Evolutionary conservation across 2,888 invertebrate species (phyloP), one percentile per base, ranked within the genome.

Genomic region (Oscheius sp.): DNA sequence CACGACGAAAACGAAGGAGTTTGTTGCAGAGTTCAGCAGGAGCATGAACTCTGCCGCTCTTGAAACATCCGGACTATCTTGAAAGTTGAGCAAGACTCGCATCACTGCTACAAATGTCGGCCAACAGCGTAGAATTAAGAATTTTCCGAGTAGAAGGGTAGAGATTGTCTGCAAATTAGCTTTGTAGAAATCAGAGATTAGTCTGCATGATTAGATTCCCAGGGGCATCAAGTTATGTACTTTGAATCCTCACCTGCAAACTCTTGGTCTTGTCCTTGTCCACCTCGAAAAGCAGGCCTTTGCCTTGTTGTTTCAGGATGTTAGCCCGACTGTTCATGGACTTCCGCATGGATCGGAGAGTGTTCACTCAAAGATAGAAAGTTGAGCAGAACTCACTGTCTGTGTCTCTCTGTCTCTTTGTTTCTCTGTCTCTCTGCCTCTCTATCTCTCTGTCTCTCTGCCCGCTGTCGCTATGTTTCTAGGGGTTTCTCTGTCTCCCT

Each of bases 1-100:
- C 1, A 85, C 79, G 42, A 85, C 85, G 65, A 84, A 84, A 57
- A 85, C 80, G 50, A 83, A 80, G 3, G 81, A 83, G 37, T 85
- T 85, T 32, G 85, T 81, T 53, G 85, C 85, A 1, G 85, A 84
- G 72, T 85, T 85, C 21, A 85, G 75, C 9, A 85, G 78, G 1
- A 84, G 73, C 48, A 81, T 77, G 42, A 85, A 84, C 13, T 80
- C 73, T 3, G 76, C 60, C 47, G 37, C 37, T 37, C 68, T 33
- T n/a, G 68, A 68, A n/a, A 68, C 55, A 13, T 55, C 37, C 11
- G 57, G 55, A 10, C 32, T 48, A 21, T 63, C 37, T 32, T 60
- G 59, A 21, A 37, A 48, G 33, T 62, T 29, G 33, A 57, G 37
- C 11, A 57, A 5, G 42, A 82, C 82, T 72, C 77, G 72, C 9